Conservation (phyloP, 1,140 invertebrate genomes). For the Pachyrhynchus sulphureomaculatus region DNA sequence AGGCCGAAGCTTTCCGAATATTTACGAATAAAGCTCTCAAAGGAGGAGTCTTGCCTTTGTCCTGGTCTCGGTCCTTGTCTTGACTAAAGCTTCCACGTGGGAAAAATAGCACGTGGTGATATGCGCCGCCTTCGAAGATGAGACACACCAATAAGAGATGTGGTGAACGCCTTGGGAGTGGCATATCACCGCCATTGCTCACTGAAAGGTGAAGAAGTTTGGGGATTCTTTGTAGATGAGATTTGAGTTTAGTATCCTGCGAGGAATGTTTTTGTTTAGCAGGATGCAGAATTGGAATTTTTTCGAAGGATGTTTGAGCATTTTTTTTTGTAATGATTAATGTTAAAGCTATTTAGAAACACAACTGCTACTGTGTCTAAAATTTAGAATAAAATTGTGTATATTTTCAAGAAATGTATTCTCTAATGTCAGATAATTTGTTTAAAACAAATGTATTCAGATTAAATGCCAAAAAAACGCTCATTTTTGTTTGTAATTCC, state of each 20-base stretch:
- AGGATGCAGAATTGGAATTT: slow-evolving; percentile 2
- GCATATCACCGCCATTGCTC: slow-evolving; percentile 40
- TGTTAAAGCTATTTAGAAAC: background rate
- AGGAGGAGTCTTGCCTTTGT: slow-evolving; percentile 48
- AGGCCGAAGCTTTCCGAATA: slow-evolving; percentile 12
- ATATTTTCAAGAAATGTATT: no score
- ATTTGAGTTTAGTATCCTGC: slow-evolving; percentile 21
- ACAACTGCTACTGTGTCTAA: background rate
- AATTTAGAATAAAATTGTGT: no score
- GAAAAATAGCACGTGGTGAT: slow-evolving; percentile 46
- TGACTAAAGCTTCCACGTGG: slow-evolving; percentile 47
- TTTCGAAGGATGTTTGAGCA: background rate
- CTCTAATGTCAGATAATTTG: no score
- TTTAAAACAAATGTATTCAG: no score
- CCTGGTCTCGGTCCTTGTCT: slow-evolving; percentile 44
- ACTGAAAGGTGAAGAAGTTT: slow-evolving; percentile 12
- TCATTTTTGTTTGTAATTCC: no score
- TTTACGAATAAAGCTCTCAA: slow-evolving; percentile 10
- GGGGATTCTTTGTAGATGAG: slow-evolving; percentile 23
- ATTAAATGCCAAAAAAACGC: no score
- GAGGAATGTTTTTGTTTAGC: slow-evolving; percentile 25
- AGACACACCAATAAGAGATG: slow-evolving; percentile 28
- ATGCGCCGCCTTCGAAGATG: slow-evolving; percentile 29
- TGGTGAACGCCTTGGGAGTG: slow-evolving; percentile 33
- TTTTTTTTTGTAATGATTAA: background rate